Base-by-base conservation (phyloP, 1,140 invertebrate species). In the Nasonia vitripennis region DNA sequence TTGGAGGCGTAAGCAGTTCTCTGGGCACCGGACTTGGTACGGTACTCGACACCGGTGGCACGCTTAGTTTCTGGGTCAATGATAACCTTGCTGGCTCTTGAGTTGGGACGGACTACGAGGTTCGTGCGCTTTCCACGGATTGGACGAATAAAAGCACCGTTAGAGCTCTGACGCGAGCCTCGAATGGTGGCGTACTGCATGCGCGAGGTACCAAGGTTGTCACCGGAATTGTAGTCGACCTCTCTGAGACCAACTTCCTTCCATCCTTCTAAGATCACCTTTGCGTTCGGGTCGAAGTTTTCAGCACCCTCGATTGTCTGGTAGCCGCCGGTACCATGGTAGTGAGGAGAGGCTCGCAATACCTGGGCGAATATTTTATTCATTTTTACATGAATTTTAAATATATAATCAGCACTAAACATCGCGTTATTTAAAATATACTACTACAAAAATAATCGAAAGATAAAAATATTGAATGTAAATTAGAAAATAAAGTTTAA, bases 1-100 rank as follows among this genome's bases (percentile, higher is more conserved):
- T 95, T 94, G 75, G 93, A 94, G 2, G 95, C 93, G n/a, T 81
- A 88, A 0, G 90, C 92, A 62, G 17, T 62, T 68, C 27, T 34
- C 11, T 34, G 27, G 2, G 0, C n/a, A n/a, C 31, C 27, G 0
- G 45, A 51, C 5, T 27, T 5, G 12, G 17, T 31, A 3, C n/a
- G 41, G 62, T 85, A 87, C 31, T 87, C 74, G 6, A 87, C 70
- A 1, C 83, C 83, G 9, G 20, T 27, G 0, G 86, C 80, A n/a
- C 27, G 51, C 31, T 85, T 85, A 34, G 74, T 51, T 37, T 34
- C 23, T 2, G 31, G 12, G 23, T 85, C 51, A 14, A 87, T 87
- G 0, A 85, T 68, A 1, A 87, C 51, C 31, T 48, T 82, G 0
- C 74, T 85, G 3, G 73, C 83, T 20, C n/a, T 37, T 23, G 73